These are phyloP conservation scores for Chlorops oryzae DNA, from an alignment of 1,140 invertebrate species.

Conservation along the genomic window DNA sequence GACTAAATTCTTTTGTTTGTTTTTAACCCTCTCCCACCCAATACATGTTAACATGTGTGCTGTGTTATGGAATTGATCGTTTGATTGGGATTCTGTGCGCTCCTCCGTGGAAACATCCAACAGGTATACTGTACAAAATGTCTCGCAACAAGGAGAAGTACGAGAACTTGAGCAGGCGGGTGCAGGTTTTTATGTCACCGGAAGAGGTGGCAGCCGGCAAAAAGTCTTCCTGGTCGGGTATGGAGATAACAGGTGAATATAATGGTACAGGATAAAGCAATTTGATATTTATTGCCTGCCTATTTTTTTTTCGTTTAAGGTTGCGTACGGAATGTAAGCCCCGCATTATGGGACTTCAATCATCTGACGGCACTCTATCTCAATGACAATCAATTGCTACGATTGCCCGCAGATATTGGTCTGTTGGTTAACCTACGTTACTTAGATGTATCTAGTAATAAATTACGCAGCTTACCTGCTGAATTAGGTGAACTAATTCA, in stretches of 20 bases:
- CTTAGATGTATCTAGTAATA: slow-evolving; percentile 90
- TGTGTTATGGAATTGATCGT: no score
- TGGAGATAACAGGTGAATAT: slow-evolving; percentile 60
- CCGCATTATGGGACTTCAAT: slow-evolving; percentile 80
- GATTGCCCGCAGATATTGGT: slow-evolving; percentile 83
- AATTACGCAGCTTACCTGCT: slow-evolving; percentile 85
- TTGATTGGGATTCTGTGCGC: no score
- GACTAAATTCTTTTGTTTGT: no score
- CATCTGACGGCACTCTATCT: slow-evolving; percentile 90
- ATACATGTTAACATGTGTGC: no score
- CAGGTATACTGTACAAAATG: slow-evolving; percentile 52
- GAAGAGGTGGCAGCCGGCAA: slow-evolving; percentile 87
- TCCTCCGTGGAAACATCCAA: no score
- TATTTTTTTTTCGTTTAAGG: slow-evolving; percentile 59
- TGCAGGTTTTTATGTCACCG: slow-evolving; percentile 84
- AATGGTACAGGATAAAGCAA: background rate
- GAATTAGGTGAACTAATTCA: slow-evolving; percentile 93
- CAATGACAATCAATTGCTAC: slow-evolving; percentile 86
- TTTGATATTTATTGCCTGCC: background rate
- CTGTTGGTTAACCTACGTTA: slow-evolving; percentile 74
- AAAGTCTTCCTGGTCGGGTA: slow-evolving; percentile 79
- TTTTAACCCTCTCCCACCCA: no score
- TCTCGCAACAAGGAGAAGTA: slow-evolving; percentile 66
- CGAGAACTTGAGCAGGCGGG: slow-evolving; percentile 68
- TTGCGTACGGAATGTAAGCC: slow-evolving; percentile 85